Evolutionary conservation across 2,888 invertebrate species (phyloP), one percentile per base, ranked within the genome.

Genomic region (Nasonovia ribisnigri): DNA sequence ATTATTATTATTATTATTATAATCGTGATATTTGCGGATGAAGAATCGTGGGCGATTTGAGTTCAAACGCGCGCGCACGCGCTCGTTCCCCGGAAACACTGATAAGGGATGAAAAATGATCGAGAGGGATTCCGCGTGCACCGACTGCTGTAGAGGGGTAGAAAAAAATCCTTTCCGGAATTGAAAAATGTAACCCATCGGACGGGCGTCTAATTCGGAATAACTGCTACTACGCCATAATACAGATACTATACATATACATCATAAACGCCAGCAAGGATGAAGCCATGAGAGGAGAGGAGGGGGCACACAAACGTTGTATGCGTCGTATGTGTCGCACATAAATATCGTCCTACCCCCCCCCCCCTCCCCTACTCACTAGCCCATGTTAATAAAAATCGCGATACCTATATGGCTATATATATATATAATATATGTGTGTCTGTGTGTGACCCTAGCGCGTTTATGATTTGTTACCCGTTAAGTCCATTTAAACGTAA

Each of bases 401-500:
- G 43, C 43, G 84, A 84, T 43, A 84, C 84, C 43, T 84, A 26
- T 43, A 43, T 84, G 8, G 26, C 13, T 84, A 26, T 84, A 84
- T 84, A 84, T 42, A 29, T 60, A 67, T 77, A 36, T 77, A n/a
- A 84, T 84, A 84, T 46, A 46, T 42, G n/a, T n/a, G n/a, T 26
- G 6, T 43, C 26, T 43, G 84, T 43, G 84, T 84, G 84, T 26
- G 84, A 36, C 43, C 86, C 46, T 29, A 43, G 16, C 86, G 86
- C 43, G 13, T n/a, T 46, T 60, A 89, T 93, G 93, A 93, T 93
- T 93, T 93, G 93, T 93, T 93, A 89, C 89, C 93, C 84, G 89
- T 93, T 93, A 93, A 93, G 93, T 93, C 89, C 77, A 46, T 93
- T 93, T 93, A 84, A 51, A 84, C 84, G 54, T 42, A 43, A 43